Percentiles rank a stretch among this genome's conserved stretches.
These are phyloP conservation scores for Bombylius discolor DNA, from an alignment of 2,888 invertebrate genomes.

Conservation along the genomic window DNA sequence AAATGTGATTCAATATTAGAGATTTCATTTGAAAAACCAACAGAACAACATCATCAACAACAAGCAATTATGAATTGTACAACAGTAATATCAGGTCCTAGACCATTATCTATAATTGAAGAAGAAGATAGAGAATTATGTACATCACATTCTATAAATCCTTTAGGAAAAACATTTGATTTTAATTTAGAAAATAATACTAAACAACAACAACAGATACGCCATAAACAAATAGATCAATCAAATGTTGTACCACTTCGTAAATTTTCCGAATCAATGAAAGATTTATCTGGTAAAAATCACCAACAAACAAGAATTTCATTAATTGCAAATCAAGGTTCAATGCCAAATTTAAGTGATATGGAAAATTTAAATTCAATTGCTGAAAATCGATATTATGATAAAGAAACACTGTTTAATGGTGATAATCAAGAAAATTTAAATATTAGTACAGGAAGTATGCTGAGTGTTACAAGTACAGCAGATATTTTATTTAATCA, in stretches of 20 bases:
- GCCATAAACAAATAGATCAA: background rate
- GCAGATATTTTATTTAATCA: slow-evolving; percentile 29
- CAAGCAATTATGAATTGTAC: slow-evolving; percentile 14
- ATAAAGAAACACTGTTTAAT: background rate
- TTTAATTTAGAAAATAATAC: no score
- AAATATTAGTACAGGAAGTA: slow-evolving; percentile 11
- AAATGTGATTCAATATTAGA: background rate
- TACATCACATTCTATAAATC: background rate
- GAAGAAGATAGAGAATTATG: slow-evolving; percentile 22
- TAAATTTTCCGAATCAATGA: slow-evolving; percentile 34
- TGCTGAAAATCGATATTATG: slow-evolving; percentile 34
- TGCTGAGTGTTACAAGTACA: slow-evolving; percentile 23
- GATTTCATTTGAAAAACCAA: background rate
- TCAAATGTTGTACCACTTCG: slow-evolving; percentile 22
- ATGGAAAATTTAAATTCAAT: slow-evolving; percentile 31
- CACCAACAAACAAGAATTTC: slow-evolving; percentile 17
- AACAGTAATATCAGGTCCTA: slow-evolving; percentile 18
- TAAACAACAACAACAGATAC: no score
- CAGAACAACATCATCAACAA: background rate
- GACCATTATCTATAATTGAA: slow-evolving; percentile 26
- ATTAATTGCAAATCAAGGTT: slow-evolving; percentile 28
- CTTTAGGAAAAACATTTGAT: slow-evolving; percentile 6
- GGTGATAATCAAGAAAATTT: slow-evolving; percentile 12
- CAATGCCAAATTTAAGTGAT: slow-evolving; percentile 36
- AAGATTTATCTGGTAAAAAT: slow-evolving; percentile 22